These are phyloP conservation scores for Cynoglossus semilaevis DNA, from an alignment of 2,113 vertebrate genomes.

Conservation along the genomic window DNA sequence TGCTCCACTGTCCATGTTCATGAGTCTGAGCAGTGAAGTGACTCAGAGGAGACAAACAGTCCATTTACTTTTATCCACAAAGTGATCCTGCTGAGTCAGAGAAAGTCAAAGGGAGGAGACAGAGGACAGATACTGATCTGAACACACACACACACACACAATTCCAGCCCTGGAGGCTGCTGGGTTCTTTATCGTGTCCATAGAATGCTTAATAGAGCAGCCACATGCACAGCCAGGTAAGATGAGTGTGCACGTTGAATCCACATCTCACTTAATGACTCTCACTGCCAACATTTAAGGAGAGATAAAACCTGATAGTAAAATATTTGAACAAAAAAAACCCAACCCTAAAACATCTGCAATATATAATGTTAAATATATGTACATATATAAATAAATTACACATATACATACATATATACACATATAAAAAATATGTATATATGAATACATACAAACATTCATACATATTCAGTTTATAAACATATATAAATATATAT, in stretches of 20 bases:
- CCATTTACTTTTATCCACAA: slow-evolving; percentile 55
- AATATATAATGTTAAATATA: no score
- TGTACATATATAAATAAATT: no score
- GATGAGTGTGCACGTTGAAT: slow-evolving; percentile 53
- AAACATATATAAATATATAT: no score
- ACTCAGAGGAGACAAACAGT: slow-evolving; percentile 45
- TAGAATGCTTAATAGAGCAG: slow-evolving; percentile 63
- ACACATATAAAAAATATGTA: no score
- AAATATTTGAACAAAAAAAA: no score
- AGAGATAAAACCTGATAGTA: not conserved
- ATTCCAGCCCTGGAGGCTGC: slow-evolving; percentile 27
- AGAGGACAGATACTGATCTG: slow-evolving; percentile 51
- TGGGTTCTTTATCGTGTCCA: slow-evolving; percentile 56
- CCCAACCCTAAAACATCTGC: no score
- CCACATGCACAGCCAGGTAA: slow-evolving; percentile 57
- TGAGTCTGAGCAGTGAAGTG: slow-evolving; percentile 24
- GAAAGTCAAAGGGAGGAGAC: slow-evolving; percentile 45
- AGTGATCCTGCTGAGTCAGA: slow-evolving; percentile 52
- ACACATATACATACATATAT: no score
- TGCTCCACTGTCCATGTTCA: no score
- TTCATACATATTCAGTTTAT: no score
- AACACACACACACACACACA: slow-evolving; percentile 13
- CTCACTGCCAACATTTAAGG: slow-evolving; percentile 50
- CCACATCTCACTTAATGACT: slow-evolving; percentile 40
- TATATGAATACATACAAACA: no score